Evolutionary conservation across 2,888 invertebrate species (phyloP), one percentile per base, ranked within the genome.

Genomic region (Autographa gamma): DNA sequence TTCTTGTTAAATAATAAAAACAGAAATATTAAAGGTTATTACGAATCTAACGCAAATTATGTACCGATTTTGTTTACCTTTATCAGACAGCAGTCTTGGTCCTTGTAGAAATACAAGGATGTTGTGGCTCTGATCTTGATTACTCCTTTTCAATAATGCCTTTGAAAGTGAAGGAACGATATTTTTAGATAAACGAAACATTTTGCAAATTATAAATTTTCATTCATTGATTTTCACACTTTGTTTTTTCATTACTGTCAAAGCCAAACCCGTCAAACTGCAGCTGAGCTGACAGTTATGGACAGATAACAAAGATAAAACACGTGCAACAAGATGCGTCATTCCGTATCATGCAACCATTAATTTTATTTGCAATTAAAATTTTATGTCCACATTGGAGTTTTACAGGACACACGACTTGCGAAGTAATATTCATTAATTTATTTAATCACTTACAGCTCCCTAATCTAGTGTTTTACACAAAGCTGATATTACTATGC

Each of bases 171-270:
- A 63, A 38, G 92, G 89, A 52, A 87, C 72, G 43, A 91, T 56
- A 79, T 85, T 90, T 85, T 90, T 93, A 34, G 90, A 66, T 75
- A 93, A 66, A 66, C 93, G 92, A 88, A 93, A 92, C 95, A 95
- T 95, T 87, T 88, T 86, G 48, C 67, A 71, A 66, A 56, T 64
- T 66, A 63, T 65, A 43, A 54, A 8, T 25, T 60, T 43, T 25
- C 54, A 11, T 16, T 56, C n/a, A 71, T 73, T 43, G 77, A 71
- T 74, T 70, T 82, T 71, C 58, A 74, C 52, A 56, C 38, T 62
- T 66, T 66, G 71, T 71, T 38, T 32, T 31, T 38, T 60, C 19
- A 38, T 38, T 19, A 60, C 18, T 38, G 60, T 60, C 56, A 56
- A 25, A 13, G 19, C 4, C 19, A 8, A 25, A 25, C 25, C n/a